Conservation (phyloP, 2,888 invertebrate species). For the Folsomia candida region DNA sequence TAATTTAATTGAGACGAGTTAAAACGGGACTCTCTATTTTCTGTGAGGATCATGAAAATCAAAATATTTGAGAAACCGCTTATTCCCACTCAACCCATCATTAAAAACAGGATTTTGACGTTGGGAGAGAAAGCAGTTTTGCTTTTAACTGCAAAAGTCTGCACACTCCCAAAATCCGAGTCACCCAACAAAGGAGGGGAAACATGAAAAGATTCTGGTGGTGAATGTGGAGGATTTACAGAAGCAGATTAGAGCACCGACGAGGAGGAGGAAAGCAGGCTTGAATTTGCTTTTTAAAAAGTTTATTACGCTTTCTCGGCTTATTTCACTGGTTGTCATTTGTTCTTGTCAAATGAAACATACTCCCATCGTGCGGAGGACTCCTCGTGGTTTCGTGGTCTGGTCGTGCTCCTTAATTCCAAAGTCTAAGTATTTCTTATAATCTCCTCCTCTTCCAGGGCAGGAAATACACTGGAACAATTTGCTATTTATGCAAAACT, state of each 20-base stretch:
- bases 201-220: not conserved
- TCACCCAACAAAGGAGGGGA: not conserved
- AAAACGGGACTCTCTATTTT: not conserved
- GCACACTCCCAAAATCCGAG: not conserved
- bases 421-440: not conserved
- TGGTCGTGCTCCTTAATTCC: too few relatives aligned
- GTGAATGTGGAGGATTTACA: not conserved
- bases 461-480: not conserved
- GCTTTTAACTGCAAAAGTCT: too few relatives aligned
- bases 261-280: conserved; percentile 1
- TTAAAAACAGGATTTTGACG: not conserved
- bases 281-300: not conserved
- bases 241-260: not conserved
- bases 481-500: not conserved
- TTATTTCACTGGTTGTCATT: conserved; percentile 2
- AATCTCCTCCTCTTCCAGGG: not conserved
- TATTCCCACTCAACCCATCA: not conserved
- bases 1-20: too few relatives aligned
- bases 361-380: too few relatives aligned
- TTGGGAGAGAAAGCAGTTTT: not conserved
- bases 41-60: not conserved
- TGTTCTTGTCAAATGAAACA: conserved; percentile 16
- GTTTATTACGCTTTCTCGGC: not conserved
- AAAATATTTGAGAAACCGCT: not conserved
- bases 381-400: too few relatives aligned